phyloP scores from a whole-genome alignment of 2,797 vertebrate species.

The Karalla daura region DNA sequence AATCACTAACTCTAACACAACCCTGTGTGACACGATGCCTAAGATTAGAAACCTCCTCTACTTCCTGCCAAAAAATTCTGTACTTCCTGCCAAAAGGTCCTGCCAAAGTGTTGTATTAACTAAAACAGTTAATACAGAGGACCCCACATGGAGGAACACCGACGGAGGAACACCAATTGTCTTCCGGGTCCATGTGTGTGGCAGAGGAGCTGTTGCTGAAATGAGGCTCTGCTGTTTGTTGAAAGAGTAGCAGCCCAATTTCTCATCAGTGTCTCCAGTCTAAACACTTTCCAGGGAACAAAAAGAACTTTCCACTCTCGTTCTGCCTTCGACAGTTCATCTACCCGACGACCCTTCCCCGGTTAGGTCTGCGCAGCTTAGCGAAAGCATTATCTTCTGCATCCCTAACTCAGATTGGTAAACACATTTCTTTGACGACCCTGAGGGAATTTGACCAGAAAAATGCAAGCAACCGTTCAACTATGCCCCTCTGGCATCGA shows the following conservation, averaged over 20 bases:
- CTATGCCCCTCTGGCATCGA: conserved; percentile 55
- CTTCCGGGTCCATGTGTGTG: conserved; percentile 72
- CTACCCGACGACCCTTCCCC: conserved; percentile 21
- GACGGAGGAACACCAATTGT: conserved; percentile 67
- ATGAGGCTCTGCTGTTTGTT: conserved; percentile 76
- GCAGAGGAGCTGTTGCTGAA: conserved; percentile 67
- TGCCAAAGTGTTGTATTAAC: too few species aligned
- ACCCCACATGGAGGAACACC: conserved; percentile 66
- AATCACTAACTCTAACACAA: too few species aligned
- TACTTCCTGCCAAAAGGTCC: conserved; percentile 47
- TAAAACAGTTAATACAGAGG: conserved; percentile 49
- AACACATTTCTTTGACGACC: conserved; percentile 35
- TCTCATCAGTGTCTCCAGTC: conserved; percentile 71
- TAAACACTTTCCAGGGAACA: conserved; percentile 71
- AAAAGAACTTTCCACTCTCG: conserved; percentile 57
- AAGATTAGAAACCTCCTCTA: conserved; percentile 61
- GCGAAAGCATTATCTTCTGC: conserved; percentile 48
- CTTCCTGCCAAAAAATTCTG: conserved; percentile 49
- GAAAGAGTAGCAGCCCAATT: conserved; percentile 67
- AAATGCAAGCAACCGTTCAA: conserved; percentile 54
- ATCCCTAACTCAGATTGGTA: conserved; percentile 46
- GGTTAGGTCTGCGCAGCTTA: conserved; percentile 50
- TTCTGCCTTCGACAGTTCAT: conserved; percentile 36
- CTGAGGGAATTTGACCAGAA: conserved; percentile 52
- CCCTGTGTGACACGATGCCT: conserved; percentile 31